phyloP scores from a whole-genome alignment of 1,140 invertebrate species.

The Eueides isabella region DNA sequence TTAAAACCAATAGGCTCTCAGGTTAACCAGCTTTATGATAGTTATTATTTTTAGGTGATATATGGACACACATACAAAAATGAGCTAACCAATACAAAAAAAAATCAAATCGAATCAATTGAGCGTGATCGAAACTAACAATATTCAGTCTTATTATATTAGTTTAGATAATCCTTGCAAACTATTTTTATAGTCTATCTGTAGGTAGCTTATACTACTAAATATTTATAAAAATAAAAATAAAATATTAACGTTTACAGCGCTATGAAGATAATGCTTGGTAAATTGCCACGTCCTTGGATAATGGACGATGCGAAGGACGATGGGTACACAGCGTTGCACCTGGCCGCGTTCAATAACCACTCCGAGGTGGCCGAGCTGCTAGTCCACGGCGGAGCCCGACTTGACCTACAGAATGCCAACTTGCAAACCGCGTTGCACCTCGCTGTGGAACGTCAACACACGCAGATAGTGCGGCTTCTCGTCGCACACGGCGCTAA shows the following conservation, averaged over 20 bases:
- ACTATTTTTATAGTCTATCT: too few species aligned
- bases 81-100: too few species aligned
- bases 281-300: conserved; percentile 96
- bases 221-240: conserved; percentile 8
- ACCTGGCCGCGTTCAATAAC: conserved; percentile 97
- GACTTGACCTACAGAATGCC: conserved; percentile 96
- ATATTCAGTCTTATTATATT: too few species aligned
- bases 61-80: too few species aligned
- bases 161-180: too few species aligned
- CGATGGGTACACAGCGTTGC: conserved; percentile 98
- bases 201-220: too few species aligned
- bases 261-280: conserved; percentile 96
- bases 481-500: conserved; percentile 96
- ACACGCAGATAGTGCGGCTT: conserved; percentile 96
- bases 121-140: too few species aligned
- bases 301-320: conserved; percentile 99
- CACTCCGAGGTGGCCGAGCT: conserved; percentile 98
- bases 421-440: conserved; percentile 98
- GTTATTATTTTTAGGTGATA: too few species aligned
- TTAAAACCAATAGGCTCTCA: too few species aligned
- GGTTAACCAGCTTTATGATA: too few species aligned
- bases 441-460: conserved; percentile 96
- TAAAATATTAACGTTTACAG: conserved; percentile 78
- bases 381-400: conserved; percentile 93
- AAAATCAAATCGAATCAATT: too few species aligned